Base-by-base conservation (phyloP, 2,888 invertebrate genomes). In the Acholoe squamosa region DNA sequence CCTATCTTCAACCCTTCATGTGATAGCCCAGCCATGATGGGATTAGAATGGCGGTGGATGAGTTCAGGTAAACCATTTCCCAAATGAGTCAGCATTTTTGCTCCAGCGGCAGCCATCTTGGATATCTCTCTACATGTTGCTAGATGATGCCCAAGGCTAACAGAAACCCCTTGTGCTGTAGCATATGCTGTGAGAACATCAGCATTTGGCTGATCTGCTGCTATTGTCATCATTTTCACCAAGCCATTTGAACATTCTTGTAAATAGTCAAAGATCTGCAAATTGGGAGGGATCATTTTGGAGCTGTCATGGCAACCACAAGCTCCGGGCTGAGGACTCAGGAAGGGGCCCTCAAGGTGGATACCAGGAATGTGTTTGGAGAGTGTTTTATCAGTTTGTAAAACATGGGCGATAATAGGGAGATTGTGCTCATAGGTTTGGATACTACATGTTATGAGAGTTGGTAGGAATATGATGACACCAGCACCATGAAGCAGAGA, bases 301-400 rank as follows among this genome's bases (percentile, higher is more conserved):
- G 31, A 33, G 33, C 19, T 31, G 31, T 80, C 34, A 80, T 80
- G 80, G 34, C 80, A 80, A 33, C 80, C 80, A 31, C 80, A 34
- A 28, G 80, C 80, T 19, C 80, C 80, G 5, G 31, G 33, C 31
- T 80, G 80, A n/a, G 80, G 34, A 80, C 33, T n/a, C 19, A 80
- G 10, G 31, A 80, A 80, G 34, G 80, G 80, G 19, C 80, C 80
- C 16, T 80, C 80, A 80, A 80, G 80, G n/a, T 80, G 80, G 34
- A 80, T 80, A 22, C 80, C 80, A 31, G 80, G 80, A 33, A 34
- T 31, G 34, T 28, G 34, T 31, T 34, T 31, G 19, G 33, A 33
- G n/a, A 80, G 28, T n/a, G 34, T 28, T 22, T 3, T 3, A 80
- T 80, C 80, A n/a, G 80, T 28, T 19, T 22, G 31, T n/a, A 80